Base-by-base conservation (phyloP, 1,140 invertebrate species). In the Drosophila kikkawai region DNA sequence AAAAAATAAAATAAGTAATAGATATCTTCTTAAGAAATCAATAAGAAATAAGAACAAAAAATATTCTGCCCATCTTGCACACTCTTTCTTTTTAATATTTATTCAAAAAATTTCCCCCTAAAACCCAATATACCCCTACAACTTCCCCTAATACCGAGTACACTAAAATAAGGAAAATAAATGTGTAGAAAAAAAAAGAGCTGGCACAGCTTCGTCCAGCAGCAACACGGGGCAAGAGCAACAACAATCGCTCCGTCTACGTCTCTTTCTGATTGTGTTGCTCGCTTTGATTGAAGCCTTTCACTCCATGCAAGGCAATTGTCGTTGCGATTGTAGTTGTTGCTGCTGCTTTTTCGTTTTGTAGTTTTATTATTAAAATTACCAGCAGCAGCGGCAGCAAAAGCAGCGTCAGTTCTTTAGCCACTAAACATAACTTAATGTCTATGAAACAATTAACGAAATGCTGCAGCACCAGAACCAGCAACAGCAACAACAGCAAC, bases 271-370 rank as follows among this genome's bases (percentile, higher is more conserved):
- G 87, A 91, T 91, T 91, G 80, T 91, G 86, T 79, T 87, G 80
- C 79, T 91, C 79, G 76, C 74, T 91, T 91, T 91, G 87, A 91
- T 91, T 91, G 87, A 91, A 91, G 87, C 87, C 87, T 91, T 91
- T 91, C 87, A 91, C 88, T 91, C 87, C 87, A 87, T 91, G 88
- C 87, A 88, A 91, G 87, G 87, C 83, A 91, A 88, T 88, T 88
- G 85, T 90, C 85, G 75, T 88, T 85, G 82, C 77, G 73, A 79
- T 78, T 84, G 82, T 75, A 51, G 81, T 67, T 79, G 65, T 48
- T 75, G 76, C 26, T 70, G 51, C 57, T 80, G 80, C 63, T 84
- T 71, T 71, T 88, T 84, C 68, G 85, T 78, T 88, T 88, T 90
- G 80, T 79, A 85, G 78, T 88, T 88, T 90, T 90, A 88, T 88